phyloP scores from a whole-genome alignment of 2,797 vertebrate species.

The Vespertilio murinus region DNA sequence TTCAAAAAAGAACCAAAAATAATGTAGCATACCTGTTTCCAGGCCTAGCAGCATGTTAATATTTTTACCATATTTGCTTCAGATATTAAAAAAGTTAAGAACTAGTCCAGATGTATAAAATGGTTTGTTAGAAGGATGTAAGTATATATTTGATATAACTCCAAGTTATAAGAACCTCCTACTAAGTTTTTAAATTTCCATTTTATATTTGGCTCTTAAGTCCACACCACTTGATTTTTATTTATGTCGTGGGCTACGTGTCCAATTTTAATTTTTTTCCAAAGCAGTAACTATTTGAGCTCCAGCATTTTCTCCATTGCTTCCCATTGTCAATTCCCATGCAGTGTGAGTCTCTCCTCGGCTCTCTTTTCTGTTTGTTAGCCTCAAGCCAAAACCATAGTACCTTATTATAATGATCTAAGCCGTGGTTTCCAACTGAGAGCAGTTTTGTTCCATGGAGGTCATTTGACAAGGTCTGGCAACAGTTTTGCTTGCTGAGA shows the following conservation, averaged over 20 bases:
- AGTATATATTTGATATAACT: background rate
- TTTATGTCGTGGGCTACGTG: fast-evolving
- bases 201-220: background rate
- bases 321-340: fast-evolving
- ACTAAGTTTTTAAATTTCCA: background rate
- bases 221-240: background rate
- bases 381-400: background rate
- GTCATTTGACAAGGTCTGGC: background rate
- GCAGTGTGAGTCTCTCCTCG: fast-evolving
- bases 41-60: background rate
- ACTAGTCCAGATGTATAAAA: background rate
- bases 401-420: background rate
- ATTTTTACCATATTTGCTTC: background rate
- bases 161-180: background rate
- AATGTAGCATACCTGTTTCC: background rate
- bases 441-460: too few species aligned
- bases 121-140: background rate
- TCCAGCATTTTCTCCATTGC: too few species aligned
- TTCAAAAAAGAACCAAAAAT: background rate
- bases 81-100: background rate
- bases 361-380: background rate
- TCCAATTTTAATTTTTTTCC: background rate
- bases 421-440: background rate
- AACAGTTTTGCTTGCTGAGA: background rate
- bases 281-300: fast-evolving